Evolutionary conservation across 2,113 vertebrate genomes (phyloP).

Genomic region (Aegithalos caudatus): DNA sequence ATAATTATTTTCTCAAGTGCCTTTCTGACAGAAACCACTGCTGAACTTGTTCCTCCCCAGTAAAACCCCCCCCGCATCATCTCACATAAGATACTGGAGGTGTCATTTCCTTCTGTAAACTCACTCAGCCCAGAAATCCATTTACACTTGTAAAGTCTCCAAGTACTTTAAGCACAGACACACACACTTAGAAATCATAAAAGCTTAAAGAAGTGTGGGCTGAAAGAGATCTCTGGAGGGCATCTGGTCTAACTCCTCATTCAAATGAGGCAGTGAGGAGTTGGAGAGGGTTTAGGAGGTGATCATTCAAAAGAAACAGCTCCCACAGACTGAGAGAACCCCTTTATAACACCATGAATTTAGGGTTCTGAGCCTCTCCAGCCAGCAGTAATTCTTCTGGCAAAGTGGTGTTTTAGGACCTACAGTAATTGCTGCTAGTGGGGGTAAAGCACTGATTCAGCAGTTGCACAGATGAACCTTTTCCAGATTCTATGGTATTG

Average conservation of each 20-base stretch:
- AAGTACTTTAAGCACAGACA: neutral
- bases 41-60: neutral
- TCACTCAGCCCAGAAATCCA: neutral
- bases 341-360: neutral
- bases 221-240: neutral
- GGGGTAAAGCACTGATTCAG: neutral
- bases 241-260: neutral
- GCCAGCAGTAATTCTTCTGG: neutral
- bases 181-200: neutral
- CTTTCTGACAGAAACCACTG: neutral
- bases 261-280: neutral
- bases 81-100: neutral
- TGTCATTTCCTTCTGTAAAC: neutral
- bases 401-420: neutral
- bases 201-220: neutral
- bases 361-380: neutral
- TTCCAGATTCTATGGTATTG: neutral
- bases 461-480: neutral
- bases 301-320: neutral
- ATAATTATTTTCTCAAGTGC: neutral
- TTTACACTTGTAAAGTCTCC: neutral
- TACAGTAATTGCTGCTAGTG: neutral
- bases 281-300: neutral
- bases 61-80: neutral
- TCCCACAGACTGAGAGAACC: neutral